These are phyloP conservation scores for Clistopyga incitator DNA, from an alignment of 2,888 invertebrate species.

Conservation along the genomic window DNA sequence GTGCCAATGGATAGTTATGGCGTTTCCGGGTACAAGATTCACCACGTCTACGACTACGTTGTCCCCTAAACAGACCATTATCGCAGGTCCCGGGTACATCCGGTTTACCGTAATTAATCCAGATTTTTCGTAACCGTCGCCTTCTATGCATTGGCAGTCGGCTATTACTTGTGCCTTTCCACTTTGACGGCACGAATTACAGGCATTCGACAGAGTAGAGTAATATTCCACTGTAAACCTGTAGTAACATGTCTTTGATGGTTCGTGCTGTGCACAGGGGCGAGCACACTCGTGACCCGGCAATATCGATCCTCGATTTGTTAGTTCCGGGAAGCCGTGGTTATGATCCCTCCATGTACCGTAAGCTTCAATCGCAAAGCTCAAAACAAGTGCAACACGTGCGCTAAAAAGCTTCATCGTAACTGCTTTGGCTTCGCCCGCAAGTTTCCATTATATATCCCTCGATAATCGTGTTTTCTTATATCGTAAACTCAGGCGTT, in stretches of 20 bases:
- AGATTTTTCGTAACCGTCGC: constrained; percentile 94
- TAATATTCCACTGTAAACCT: constrained; percentile 73
- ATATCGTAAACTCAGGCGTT: neutral
- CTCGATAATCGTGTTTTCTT: neutral
- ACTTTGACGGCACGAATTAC: constrained; percentile 93
- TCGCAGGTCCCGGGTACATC: constrained; percentile 95
- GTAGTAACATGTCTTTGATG: constrained; percentile 76
- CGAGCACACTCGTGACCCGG: constrained; percentile 74
- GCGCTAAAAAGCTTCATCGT: constrained; percentile 27
- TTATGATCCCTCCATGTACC: neutral
- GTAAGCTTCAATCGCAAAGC: neutral
- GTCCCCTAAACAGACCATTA: constrained; percentile 94
- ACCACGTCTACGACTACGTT: constrained; percentile 94
- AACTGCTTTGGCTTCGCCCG: neutral
- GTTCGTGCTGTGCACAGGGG: constrained; percentile 74
- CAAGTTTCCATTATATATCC: neutral
- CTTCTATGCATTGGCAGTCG: constrained; percentile 93
- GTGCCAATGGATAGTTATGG: constrained; percentile 96
- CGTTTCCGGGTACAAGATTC: constrained; percentile 94
- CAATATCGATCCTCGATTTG: constrained; percentile 39
- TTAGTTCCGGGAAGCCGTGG: neutral
- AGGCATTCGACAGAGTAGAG: constrained; percentile 84
- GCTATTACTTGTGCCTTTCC: constrained; percentile 91
- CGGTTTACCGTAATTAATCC: constrained; percentile 92
- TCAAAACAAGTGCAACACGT: neutral